phyloP scores from a whole-genome alignment of 1,140 invertebrate species.

The Leptinotarsa undecemlineata region DNA sequence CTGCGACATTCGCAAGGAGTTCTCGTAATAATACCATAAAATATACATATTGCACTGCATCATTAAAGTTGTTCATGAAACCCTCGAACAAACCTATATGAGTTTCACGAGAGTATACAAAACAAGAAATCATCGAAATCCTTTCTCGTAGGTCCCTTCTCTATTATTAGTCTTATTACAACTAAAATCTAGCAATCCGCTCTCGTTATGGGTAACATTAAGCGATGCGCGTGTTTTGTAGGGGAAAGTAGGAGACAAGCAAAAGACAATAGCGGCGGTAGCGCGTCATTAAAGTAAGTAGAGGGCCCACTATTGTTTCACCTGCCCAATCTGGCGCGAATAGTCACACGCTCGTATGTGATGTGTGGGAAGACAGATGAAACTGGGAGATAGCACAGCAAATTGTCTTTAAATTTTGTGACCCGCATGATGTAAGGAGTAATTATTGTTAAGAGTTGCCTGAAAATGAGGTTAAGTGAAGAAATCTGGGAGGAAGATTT shows the following conservation, averaged over 20 bases:
- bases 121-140: constrained; percentile 8
- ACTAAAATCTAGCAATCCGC: constrained; percentile 17
- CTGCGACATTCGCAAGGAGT: not conserved
- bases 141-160: constrained; percentile 7
- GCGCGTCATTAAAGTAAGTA: constrained; percentile 31
- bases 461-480: not conserved
- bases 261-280: constrained; percentile 30
- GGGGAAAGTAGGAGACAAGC: constrained; percentile 12
- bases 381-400: constrained; percentile 9
- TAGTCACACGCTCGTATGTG: constrained; percentile 26
- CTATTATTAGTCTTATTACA: constrained; percentile 8
- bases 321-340: constrained; percentile 25
- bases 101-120: not conserved
- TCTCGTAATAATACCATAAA: constrained; percentile 2
- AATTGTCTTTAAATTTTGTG: constrained; percentile 15
- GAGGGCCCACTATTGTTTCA: constrained; percentile 28
- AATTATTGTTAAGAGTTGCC: not conserved
- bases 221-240: constrained; percentile 7
- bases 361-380: constrained; percentile 32
- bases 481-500: constrained; percentile 1
- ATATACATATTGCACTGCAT: not conserved
- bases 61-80: not conserved
- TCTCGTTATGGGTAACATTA: constrained; percentile 14
- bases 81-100: constrained; percentile 4
- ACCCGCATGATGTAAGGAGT: constrained; percentile 1